Base-by-base conservation (phyloP, 2,113 vertebrate species). In the Nanorana parkeri region DNA sequence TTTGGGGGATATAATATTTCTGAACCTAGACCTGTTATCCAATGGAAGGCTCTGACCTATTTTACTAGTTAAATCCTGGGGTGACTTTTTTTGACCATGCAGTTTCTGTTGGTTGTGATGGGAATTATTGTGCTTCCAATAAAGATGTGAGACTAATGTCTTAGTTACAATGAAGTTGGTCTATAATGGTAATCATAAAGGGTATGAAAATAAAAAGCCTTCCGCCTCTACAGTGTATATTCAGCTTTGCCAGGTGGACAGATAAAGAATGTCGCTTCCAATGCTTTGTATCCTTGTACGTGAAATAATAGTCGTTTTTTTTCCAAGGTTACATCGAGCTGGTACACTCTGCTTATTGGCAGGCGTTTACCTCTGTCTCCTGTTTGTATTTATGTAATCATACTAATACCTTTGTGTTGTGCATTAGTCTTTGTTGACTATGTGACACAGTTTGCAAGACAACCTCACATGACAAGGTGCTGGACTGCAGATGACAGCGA, bases 311-410 rank as follows among this genome's bases (percentile, higher is more conserved):
- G 28, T 74, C 32, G 58, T 74, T 58, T 74, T 32, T n/a, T 32
- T 16, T n/a, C 69, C 71, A 60, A 58, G 71, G 71, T 74, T 28
- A 23, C 19, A 2, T 10, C 21, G 54, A 74, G 19, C 71, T 74
- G 54, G 71, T 60, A 23, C 71, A 29, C 20, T 32, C 54, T 36
- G 55, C 28, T 29, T 36, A 28, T 36, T 17, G 17, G 54, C 55
- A 36, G 71, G 5, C 26, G 26, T 55, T 58, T 36, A 36, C 28
- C 17, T 28, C 16, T 16, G 13, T 36, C 71, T 21, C 26, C 71
- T 74, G 54, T 58, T 74, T 74, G 71, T 60, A 74, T 74, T 74
- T 74, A 36, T 74, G 28, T 29, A 58, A 36, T 36, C 71, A 23
- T 20, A 58, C 24, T 21, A 74, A 60, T 58, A 74, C 58, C 71